These are phyloP conservation scores for Stichodactyla mertensii DNA, from an alignment of 64 coral and sea anemone genomes.

Conservation along the genomic window DNA sequence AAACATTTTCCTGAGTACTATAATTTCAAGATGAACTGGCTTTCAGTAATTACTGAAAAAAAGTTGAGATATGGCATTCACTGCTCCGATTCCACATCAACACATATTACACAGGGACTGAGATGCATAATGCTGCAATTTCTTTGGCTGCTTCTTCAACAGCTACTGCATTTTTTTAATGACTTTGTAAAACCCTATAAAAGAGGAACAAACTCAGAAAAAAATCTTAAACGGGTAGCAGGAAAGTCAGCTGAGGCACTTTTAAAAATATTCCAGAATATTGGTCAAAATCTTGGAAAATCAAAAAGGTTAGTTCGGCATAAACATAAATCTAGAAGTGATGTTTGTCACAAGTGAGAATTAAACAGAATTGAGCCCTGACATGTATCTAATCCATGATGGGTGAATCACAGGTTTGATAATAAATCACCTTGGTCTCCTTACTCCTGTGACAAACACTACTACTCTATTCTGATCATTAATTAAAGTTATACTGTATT, in stretches of 20 bases:
- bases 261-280: conserved; percentile 18
- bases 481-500: background rate
- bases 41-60: conserved; percentile 32
- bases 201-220: conserved; percentile 44
- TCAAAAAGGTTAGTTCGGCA: conserved; percentile 31
- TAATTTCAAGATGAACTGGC: background rate
- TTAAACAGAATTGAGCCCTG: background rate
- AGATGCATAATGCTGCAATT: conserved; percentile 56
- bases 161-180: conserved; percentile 24
- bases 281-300: conserved; percentile 49
- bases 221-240: conserved; percentile 22
- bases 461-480: background rate
- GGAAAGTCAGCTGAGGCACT: conserved; percentile 33
- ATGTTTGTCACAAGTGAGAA: background rate
- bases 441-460: background rate
- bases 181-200: conserved; percentile 39
- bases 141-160: conserved; percentile 44
- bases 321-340: background rate
- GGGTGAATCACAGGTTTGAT: no score
- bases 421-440: background rate
- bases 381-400: no score
- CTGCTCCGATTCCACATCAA: conserved; percentile 24
- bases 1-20: conserved; percentile 14
- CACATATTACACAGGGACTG: conserved; percentile 37
- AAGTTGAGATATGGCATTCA: conserved; percentile 76